Evolutionary conservation across 1,140 invertebrate species (phyloP), one percentile per base, ranked within the genome.

Genomic region (Maconellicoccus hirsutus): DNA sequence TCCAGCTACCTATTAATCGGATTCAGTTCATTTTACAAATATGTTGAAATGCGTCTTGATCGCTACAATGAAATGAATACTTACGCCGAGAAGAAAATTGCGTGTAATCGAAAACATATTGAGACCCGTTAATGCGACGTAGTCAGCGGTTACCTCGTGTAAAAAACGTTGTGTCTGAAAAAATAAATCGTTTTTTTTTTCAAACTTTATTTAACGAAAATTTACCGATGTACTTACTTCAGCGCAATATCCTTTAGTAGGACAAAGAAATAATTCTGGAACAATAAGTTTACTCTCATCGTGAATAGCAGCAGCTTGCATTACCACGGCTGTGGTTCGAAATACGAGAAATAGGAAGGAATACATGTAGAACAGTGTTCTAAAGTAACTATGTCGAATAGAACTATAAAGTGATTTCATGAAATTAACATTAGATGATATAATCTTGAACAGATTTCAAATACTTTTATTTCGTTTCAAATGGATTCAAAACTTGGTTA

Each of bases 81-180:
- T 77, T 73, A 77, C 76, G 22, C 75, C 76, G 3, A 77, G 71
- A 22, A 77, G 69, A 61, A 77, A 77, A 71, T 75, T 76, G 16
- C 76, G 70, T 7, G 76, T 76, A 22, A 77, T 75, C 19, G 71
- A 72, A 70, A 77, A 77, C 75, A 77, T 75, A 63, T 74, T 75
- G 21, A 76, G 70, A 10, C 76, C 76, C 0, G 76, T 77, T 19
- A 77, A 69, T 3, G 74, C 72, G 14, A 76, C 72, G 70, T 75
- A 74, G 71, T 77, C 76, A n/a, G 74, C 74, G 3, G 75, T 73
- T 3, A 76, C 73, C 66, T 77, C 75, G 69, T 74, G 74, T 59
- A 76, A 71, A 72, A 77, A 75, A 63, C 76, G 38, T 69, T 75
- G 75, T 4, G 74, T 75, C 75, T 76, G 70, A 2, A 23, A 38